These are phyloP conservation scores for Pogoniulus pusillus DNA, from an alignment of 2,797 vertebrate genomes.

Conservation along the genomic window DNA sequence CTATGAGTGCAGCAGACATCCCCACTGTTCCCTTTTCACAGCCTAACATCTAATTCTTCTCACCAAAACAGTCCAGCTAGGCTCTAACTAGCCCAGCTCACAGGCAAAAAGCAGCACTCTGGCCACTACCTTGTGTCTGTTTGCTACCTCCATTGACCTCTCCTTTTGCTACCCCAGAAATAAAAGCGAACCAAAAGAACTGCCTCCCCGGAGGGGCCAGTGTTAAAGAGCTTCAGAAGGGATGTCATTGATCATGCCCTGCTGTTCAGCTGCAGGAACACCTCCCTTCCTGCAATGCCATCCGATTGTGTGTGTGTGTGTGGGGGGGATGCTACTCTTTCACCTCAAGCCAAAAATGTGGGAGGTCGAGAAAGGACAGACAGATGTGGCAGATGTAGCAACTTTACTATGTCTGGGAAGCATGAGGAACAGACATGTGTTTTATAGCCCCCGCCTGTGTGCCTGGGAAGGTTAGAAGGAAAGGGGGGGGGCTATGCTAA, in stretches of 20 bases:
- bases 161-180: neutral
- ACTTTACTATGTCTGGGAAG: conserved; percentile 11
- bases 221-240: neutral
- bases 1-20: too few relatives aligned
- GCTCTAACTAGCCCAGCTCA: too few relatives aligned
- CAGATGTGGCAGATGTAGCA: conserved; percentile 33
- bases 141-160: neutral
- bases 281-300: neutral
- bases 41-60: too few relatives aligned
- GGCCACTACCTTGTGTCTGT: neutral
- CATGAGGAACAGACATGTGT: neutral
- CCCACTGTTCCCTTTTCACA: too few relatives aligned
- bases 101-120: neutral
- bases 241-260: neutral
- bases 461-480: neutral
- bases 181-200: neutral
- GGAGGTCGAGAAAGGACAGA: conserved; percentile 28
- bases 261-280: neutral
- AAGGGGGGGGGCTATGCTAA: neutral
- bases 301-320: too few relatives aligned
- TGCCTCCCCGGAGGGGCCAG: neutral
- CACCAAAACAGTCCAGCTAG: too few relatives aligned
- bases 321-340: neutral
- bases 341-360: conserved; percentile 21
- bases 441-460: neutral